Conservation (phyloP, 2,113 vertebrate species). For the Vicugna pacos region DNA sequence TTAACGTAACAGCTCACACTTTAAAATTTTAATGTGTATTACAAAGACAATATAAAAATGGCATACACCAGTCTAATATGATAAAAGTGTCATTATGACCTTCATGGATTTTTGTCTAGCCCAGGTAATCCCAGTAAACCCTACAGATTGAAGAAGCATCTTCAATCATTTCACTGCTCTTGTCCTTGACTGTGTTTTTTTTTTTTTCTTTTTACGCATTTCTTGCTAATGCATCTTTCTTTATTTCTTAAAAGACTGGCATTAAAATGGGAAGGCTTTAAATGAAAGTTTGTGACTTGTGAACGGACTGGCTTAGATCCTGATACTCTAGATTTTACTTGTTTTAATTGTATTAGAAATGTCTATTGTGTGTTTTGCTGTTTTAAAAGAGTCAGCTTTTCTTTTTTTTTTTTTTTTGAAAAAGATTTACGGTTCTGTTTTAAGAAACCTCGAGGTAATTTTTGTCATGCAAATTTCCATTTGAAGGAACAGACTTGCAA, state of each 20-base stretch:
- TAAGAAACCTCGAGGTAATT: constrained; percentile 62
- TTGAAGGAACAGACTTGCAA: constrained; percentile 54
- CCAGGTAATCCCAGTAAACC: constrained; percentile 86
- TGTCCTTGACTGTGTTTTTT: constrained; percentile 78
- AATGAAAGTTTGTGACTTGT: constrained; percentile 78
- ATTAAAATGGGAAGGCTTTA: constrained; percentile 77
- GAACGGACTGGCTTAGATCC: constrained; percentile 75
- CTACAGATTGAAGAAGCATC: constrained; percentile 84
- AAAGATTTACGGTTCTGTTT: constrained; percentile 66
- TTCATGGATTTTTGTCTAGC: constrained; percentile 85
- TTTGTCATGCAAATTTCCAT: constrained; percentile 66
- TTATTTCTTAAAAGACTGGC: constrained; percentile 63
- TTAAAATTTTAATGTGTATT: constrained; percentile 77
- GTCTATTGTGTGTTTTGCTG: constrained; percentile 57
- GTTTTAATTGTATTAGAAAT: constrained; percentile 79
- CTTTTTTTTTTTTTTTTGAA: constrained; percentile 15
- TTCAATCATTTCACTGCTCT: constrained; percentile 83
- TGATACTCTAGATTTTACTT: constrained; percentile 72
- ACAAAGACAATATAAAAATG: constrained; percentile 82
- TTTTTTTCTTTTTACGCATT: constrained; percentile 60
- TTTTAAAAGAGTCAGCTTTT: constrained; percentile 68
- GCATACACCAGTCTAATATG: constrained; percentile 81
- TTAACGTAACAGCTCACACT: constrained; percentile 75
- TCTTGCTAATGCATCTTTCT: constrained; percentile 76
- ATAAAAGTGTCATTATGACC: constrained; percentile 86